These are phyloP conservation scores for Apomyelois bistriatella DNA, from an alignment of 2,888 invertebrate genomes.

Conservation along the genomic window DNA sequence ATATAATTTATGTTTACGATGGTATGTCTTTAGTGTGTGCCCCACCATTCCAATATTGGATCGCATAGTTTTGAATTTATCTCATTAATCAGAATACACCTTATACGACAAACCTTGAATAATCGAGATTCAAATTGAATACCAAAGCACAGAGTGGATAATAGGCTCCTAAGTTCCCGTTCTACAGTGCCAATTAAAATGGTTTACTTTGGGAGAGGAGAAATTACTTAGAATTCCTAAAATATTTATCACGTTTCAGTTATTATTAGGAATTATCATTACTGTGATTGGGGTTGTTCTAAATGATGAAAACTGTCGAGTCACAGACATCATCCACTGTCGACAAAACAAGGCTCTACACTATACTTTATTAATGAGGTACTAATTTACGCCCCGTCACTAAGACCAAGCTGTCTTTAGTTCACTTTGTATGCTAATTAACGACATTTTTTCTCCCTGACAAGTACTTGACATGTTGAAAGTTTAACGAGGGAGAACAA, in stretches of 20 bases:
- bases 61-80: conserved; percentile 42
- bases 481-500: conserved; percentile 9
- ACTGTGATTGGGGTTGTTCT: background rate
- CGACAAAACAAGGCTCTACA: conserved; percentile 19
- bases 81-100: conserved; percentile 45
- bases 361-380: conserved; percentile 50
- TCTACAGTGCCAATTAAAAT: conserved; percentile 10
- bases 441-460: conserved; percentile 21
- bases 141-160: background rate
- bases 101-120: conserved; percentile 12
- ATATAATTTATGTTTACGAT: background rate
- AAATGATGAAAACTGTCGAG: background rate
- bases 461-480: conserved; percentile 18
- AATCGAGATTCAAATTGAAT: conserved; percentile 16
- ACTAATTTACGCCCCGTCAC: conserved; percentile 39
- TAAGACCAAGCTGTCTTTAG: conserved; percentile 20
- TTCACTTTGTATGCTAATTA: conserved; percentile 63
- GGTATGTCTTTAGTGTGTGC: conserved; percentile 1
- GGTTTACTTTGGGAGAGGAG: conserved; percentile 12
- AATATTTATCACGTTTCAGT: too few species aligned
- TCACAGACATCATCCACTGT: background rate
- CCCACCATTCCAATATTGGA: conserved; percentile 27
- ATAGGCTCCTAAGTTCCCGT: conserved; percentile 6
- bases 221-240: conserved; percentile 1
- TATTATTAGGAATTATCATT: too few species aligned